A percentile compares a stretch with the other conserved stretches of the same genome.
Conservation (phyloP, 2,888 invertebrate species). For the Netelia melanura region DNA sequence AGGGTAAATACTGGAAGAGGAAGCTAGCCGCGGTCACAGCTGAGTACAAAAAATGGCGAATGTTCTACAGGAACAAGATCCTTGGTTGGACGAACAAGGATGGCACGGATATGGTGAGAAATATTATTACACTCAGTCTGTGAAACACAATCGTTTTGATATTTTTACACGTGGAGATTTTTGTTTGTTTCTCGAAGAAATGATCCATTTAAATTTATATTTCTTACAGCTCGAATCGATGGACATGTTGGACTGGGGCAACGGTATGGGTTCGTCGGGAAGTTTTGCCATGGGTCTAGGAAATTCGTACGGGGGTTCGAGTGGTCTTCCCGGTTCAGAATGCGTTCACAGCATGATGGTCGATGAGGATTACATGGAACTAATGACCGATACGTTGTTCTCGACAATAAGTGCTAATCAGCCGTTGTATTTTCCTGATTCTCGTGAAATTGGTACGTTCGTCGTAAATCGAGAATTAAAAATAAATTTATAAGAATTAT, state of each 20-base stretch:
- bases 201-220: conserved; percentile 15
- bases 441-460: conserved; percentile 95
- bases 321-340: conserved; percentile 83
- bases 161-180: not conserved
- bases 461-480: not conserved
- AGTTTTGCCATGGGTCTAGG: conserved; percentile 77
- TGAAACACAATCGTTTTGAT: not conserved
- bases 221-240: conserved; percentile 88
- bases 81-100: conserved; percentile 91
- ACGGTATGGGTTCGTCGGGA: conserved; percentile 77
- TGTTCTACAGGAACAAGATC: conserved; percentile 93
- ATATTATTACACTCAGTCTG: not conserved
- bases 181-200: not conserved
- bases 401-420: conserved; percentile 93
- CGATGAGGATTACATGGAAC: conserved; percentile 94
- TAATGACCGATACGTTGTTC: conserved; percentile 96
- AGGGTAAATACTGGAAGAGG: conserved; percentile 99
- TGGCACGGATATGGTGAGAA: conserved; percentile 90
- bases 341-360: conserved; percentile 90
- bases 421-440: conserved; percentile 98
- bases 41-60: conserved; percentile 99
- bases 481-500: not conserved
- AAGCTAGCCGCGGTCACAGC: conserved; percentile 98
- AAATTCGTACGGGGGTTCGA: conserved; percentile 76
- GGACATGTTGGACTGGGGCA: conserved; percentile 90